A percentile compares a stretch with the other conserved stretches of the same genome.
phyloP scores from a whole-genome alignment of 2,888 invertebrate genomes.

The Meganola albula region DNA sequence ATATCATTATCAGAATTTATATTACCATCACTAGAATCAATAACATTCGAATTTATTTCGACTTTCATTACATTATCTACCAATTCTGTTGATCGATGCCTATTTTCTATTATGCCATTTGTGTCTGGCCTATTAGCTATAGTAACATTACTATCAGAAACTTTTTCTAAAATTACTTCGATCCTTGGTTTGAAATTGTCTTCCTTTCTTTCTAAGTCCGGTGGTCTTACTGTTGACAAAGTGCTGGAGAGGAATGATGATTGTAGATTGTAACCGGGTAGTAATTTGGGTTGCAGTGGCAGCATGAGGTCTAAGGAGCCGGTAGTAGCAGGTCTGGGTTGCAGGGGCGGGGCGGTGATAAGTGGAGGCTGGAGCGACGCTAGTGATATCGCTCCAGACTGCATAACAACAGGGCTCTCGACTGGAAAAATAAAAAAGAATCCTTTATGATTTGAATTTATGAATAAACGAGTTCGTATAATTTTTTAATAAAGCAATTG shows the following conservation, averaged over 20 bases:
- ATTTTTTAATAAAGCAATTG: too few relatives aligned
- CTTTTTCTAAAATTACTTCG: constrained; percentile 57
- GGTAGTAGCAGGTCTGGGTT: constrained; percentile 83
- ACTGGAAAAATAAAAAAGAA: constrained; percentile 70
- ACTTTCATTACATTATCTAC: constrained; percentile 43
- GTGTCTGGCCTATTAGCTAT: too few relatives aligned
- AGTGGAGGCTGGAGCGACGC: constrained; percentile 74
- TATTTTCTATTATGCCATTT: too few relatives aligned
- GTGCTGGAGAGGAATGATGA: constrained; percentile 70
- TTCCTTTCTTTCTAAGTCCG: constrained; percentile 46
- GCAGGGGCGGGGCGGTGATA: constrained; percentile 78
- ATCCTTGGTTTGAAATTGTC: constrained; percentile 50
- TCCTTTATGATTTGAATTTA: too few relatives aligned
- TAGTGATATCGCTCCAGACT: constrained; percentile 66
- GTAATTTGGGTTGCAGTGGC: constrained; percentile 83
- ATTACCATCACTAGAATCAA: constrained; percentile 40
- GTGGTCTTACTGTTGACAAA: constrained; percentile 69
- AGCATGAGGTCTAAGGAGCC: constrained; percentile 82
- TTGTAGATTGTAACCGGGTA: constrained; percentile 74
- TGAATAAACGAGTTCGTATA: too few relatives aligned
- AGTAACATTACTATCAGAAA: too few relatives aligned
- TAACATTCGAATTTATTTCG: constrained; percentile 67
- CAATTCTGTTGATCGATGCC: too few relatives aligned
- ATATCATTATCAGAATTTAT: constrained; percentile 51
- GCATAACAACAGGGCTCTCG: constrained; percentile 73